Evolutionary conservation across 2,888 invertebrate species (phyloP), one percentile per base, ranked within the genome.

Genomic region (Ommatoiulus sabulosus): DNA sequence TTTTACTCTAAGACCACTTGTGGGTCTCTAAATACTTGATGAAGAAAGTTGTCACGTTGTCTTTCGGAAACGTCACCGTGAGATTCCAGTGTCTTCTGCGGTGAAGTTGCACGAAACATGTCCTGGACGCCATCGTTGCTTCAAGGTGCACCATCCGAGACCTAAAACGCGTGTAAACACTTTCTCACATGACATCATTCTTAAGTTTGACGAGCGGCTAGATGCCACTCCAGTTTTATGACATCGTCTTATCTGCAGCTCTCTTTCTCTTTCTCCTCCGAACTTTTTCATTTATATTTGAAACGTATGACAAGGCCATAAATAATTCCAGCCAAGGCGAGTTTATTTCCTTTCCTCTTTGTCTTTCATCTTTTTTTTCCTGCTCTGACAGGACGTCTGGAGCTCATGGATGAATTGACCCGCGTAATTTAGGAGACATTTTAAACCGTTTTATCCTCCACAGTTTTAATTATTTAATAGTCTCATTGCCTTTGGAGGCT

Each of bases 291-390:
- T 57, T 57, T 57, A 57, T 57, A 57, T 57, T 57, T 57, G 57
- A 57, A 17, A 57, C 57, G 57, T 17, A 57, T 57, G 57, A 57
- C 57, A 57, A 57, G 3, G 57, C 17, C 57, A 57, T 57, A 57
- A 57, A 57, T 57, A 57, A 57, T 57, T 57, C 57, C 57, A 15
- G 57, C 57, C 57, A 57, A 57, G 57, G 57, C 57, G 57, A 15
- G 57, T 57, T 57, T 57, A 57, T 57, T 57, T 57, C 57, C 57
- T 57, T 57, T 57, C 57, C 15, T 57, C 57, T 57, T 10, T 17
- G 57, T 57, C 57, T 57, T 17, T 57, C 17, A 17, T 0, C 15
- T 57, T 17, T 57, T 57, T 57, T 57, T 15, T 57, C 17, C 17
- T 35, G 35, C 12, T 46, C 17, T 57, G 57, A 57, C 57, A 57